These are phyloP conservation scores for Pandemis cinnamomeana DNA, from an alignment of 2,888 invertebrate species.

Conservation along the genomic window DNA sequence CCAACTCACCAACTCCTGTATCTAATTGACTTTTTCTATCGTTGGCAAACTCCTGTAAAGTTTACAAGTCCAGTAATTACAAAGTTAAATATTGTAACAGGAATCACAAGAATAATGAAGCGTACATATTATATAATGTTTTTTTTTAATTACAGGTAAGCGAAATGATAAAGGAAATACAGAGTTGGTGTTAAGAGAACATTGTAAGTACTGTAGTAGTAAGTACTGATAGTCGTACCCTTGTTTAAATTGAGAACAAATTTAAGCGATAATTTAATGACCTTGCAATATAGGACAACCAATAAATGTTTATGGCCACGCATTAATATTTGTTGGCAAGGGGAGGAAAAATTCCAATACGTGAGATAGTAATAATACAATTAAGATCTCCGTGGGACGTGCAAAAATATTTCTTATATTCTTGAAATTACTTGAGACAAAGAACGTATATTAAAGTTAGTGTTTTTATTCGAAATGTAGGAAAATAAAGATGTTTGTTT, in stretches of 20 bases:
- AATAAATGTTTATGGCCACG: slow-evolving; percentile 34
- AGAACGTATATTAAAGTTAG: slow-evolving; percentile 11
- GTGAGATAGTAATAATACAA: slow-evolving; percentile 56
- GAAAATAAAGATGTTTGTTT: not conserved
- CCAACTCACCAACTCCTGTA: slow-evolving; percentile 28
- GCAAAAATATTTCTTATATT: slow-evolving; percentile 51
- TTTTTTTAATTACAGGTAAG: slow-evolving; percentile 48
- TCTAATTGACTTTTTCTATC: slow-evolving; percentile 40
- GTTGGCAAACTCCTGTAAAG: slow-evolving; percentile 15
- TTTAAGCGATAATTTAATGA: not conserved
- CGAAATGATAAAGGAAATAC: slow-evolving; percentile 26
- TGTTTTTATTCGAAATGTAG: not conserved
- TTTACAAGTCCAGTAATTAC: slow-evolving; percentile 22
- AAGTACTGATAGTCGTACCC: not conserved
- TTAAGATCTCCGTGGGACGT: slow-evolving; percentile 56
- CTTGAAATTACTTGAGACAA: slow-evolving; percentile 32
- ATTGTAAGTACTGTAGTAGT: not conserved
- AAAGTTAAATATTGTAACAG: slow-evolving; percentile 23
- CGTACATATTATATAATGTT: not conserved
- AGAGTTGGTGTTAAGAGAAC: not conserved
- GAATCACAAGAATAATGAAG: slow-evolving; percentile 2
- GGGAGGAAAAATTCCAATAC: slow-evolving; percentile 53
- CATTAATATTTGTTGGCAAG: slow-evolving; percentile 50
- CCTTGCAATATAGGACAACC: slow-evolving; percentile 5
- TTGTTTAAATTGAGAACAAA: not conserved